These are phyloP conservation scores for Drosophila busckii DNA, from an alignment of 1,140 invertebrate species.

Conservation along the genomic window DNA sequence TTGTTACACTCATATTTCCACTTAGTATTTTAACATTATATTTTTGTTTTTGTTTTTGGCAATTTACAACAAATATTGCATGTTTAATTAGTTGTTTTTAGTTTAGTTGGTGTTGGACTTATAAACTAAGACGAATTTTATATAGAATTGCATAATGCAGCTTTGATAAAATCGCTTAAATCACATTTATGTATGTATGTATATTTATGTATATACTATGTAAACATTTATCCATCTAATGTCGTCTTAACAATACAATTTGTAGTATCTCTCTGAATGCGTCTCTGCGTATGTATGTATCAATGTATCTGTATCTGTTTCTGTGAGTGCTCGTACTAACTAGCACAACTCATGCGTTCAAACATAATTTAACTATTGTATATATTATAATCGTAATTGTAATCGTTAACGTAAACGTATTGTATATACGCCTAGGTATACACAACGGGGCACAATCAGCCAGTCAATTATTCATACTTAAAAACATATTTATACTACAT, in stretches of 20 bases:
- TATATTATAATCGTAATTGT: constrained; percentile 9
- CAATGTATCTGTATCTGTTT: constrained; percentile 39
- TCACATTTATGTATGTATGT: constrained; percentile 75
- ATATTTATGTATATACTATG: constrained; percentile 63
- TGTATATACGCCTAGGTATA: constrained; percentile 21
- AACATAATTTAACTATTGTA: constrained; percentile 34
- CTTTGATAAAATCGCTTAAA: constrained; percentile 78
- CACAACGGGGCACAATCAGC: constrained; percentile 31
- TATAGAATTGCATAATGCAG: constrained; percentile 72
- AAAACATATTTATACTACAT: constrained; percentile 16
- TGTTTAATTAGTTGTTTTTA: constrained; percentile 26
- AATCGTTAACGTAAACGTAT: constrained; percentile 24
- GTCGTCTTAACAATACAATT: constrained; percentile 55
- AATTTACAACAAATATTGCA: constrained; percentile 76
- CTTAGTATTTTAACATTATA: constrained; percentile 31
- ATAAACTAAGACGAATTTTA: constrained; percentile 71
- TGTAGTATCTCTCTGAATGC: too few species aligned
- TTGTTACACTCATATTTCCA: constrained; percentile 62
- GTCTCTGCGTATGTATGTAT: constrained; percentile 9
- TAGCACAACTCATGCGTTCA: constrained; percentile 23
- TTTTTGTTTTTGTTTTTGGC: constrained; percentile 42
- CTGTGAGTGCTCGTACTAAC: constrained; percentile 30
- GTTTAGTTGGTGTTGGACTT: constrained; percentile 48
- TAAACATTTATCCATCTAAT: constrained; percentile 66
- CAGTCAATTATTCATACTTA: too few species aligned